Evolutionary conservation across 2,113 vertebrate species (phyloP), one percentile per base, ranked within the genome.

Genomic region (Casuarius casuarius): DNA sequence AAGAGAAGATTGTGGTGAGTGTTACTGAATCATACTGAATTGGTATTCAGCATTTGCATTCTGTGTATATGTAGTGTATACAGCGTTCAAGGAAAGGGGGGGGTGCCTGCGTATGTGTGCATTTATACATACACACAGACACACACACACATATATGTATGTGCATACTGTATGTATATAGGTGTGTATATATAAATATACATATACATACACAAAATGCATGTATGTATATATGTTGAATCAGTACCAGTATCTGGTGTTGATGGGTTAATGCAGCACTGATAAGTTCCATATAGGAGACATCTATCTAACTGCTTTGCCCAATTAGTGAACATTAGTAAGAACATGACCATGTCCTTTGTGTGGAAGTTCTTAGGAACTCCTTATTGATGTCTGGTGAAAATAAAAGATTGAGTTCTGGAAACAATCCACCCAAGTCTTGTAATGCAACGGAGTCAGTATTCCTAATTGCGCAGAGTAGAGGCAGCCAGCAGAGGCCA

Each of bases 271-370:
- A 15, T 38, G 15, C 2, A 87, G 4, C 35, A 17, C 3, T 40
- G 21, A 7, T 28, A 33, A n/a, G 10, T 6, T 52, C 35, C 62
- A 44, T 6, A 7, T 4, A 10, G 13, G 13, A 28, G 25, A 4
- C 0, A 0, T 25, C 8, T 63, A 10, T 62, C 10, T 46, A 38
- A 19, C 19, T 10, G 10, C 14, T 78, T 61, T 71, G 8, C 42
- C 13, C 16, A 26, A 26, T 9, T 67, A 54, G 12, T 19, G 29
- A 49, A 20, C 9, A 19, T 33, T 17, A 88, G 56, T 33, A 59
- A 20, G 31, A 83, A 59, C 16, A 67, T 83, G 16, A 56, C 21
- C 62, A 6, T 15, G 10, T 21, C 33, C 35, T 29, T 88, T 35
- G 7, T 5, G 9, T 67, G 22, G 18, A 59, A 58, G 4, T 49